Conservation (phyloP, 2,113 vertebrate species). For the Scophthalmus maximus region DNA sequence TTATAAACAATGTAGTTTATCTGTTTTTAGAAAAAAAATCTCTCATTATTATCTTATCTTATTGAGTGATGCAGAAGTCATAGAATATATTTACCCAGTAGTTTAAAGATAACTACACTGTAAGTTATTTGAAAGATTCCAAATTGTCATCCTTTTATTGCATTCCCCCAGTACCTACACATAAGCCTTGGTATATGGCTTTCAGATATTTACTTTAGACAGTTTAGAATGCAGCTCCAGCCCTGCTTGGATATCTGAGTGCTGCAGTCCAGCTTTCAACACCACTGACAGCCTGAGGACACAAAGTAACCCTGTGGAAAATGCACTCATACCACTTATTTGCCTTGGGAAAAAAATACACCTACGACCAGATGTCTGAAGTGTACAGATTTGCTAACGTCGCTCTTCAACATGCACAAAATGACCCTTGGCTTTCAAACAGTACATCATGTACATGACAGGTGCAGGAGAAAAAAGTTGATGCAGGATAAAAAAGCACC, state of each 20-base stretch:
- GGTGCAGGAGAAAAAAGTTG: slow-evolving; percentile 1
- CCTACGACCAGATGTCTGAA: slow-evolving; percentile 30
- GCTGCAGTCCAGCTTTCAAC: slow-evolving; percentile 64
- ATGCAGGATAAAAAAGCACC: background rate
- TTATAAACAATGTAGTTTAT: too few species aligned
- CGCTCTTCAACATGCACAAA: slow-evolving; percentile 33
- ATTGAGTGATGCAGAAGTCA: too few species aligned
- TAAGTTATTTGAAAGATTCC: background rate
- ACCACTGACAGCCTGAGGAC: slow-evolving; percentile 72
- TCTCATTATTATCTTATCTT: too few species aligned
- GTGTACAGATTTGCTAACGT: slow-evolving; percentile 25
- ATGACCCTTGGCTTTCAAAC: slow-evolving; percentile 41
- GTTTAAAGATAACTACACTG: too few species aligned
- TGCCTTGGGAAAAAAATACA: background rate
- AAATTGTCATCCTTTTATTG: background rate
- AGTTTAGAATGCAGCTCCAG: slow-evolving; percentile 71
- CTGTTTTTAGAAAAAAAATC: too few species aligned
- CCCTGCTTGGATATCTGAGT: slow-evolving; percentile 37
- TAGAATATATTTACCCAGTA: too few species aligned
- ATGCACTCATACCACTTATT: slow-evolving; percentile 55
- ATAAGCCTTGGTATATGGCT: background rate
- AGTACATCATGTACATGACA: slow-evolving; percentile 13
- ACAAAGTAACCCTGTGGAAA: slow-evolving; percentile 59
- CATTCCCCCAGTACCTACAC: background rate
- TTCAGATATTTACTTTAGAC: slow-evolving; percentile 15